These are phyloP conservation scores for Alloscopus bannaensis DNA, from an alignment of 2,888 invertebrate genomes.

Conservation along the genomic window DNA sequence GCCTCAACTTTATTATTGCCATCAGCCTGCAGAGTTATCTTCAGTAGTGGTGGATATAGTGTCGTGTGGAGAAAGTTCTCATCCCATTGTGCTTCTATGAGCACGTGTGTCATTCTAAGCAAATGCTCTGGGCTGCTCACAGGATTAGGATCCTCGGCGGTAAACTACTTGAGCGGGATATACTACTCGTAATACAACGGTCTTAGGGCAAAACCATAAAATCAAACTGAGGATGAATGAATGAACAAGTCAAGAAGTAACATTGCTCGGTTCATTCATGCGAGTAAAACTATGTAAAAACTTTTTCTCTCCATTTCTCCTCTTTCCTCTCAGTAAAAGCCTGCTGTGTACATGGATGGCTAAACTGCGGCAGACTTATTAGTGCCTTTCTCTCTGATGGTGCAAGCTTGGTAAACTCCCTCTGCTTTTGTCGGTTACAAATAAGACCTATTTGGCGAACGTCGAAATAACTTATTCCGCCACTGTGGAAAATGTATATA, in stretches of 20 bases:
- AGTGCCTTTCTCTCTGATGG: neutral
- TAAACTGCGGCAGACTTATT: neutral
- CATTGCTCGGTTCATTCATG: slow-evolving; percentile 18
- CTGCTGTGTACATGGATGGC: slow-evolving; percentile 13
- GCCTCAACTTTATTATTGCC: neutral
- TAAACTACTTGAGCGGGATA: too few species aligned
- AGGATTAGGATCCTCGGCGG: too few species aligned
- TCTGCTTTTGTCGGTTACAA: slow-evolving; percentile 9
- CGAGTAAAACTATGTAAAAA: neutral
- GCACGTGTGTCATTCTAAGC: too few species aligned
- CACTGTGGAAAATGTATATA: neutral
- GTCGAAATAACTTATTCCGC: neutral
- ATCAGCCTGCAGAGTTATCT: too few species aligned
- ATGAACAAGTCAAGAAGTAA: slow-evolving; percentile 6
- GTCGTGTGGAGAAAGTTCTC: too few species aligned
- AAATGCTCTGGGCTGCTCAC: too few species aligned
- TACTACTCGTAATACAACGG: too few species aligned
- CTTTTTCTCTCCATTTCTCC: neutral
- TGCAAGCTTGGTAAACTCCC: neutral
- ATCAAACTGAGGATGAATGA: neutral
- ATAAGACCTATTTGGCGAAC: slow-evolving; percentile 3
- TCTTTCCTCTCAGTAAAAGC: too few species aligned
- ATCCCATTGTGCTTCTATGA: too few species aligned
- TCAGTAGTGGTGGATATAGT: too few species aligned
- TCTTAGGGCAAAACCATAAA: neutral